Base-by-base conservation (phyloP, 2,888 invertebrate genomes). In the Tricholauxania praeusta region DNA sequence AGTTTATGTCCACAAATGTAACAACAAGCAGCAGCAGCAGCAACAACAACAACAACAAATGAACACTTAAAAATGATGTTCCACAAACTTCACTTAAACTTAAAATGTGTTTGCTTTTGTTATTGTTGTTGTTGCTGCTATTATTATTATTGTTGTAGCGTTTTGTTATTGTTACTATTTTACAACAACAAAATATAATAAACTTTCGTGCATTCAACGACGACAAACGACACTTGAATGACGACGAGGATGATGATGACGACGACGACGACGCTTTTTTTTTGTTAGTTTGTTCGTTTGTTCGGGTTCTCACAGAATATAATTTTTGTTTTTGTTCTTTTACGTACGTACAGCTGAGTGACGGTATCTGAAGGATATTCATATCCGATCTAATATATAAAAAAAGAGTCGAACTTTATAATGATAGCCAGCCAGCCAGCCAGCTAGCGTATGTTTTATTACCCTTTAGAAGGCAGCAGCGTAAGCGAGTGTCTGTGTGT, bases 311-410 rank as follows among this genome's bases (percentile, higher is more conserved):
- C 69, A 69, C 32, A 51, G 59, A 69, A 60, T 17, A 67, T 22
- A 53, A 48, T 63, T 63, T 49, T 63, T 75, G 75, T 78, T 74
- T 76, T 80, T 77, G 76, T 78, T 75, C 75, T 79, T 75, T 48
- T 63, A 49, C 48, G 64, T 64, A 57, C 57, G 32, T 59, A 57
- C 51, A 51, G 14, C 55, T 47, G 51, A 53, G 51, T 59, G 66
- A 70, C 65, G 72, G 55, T 70, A 62, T 63, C 55, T 51, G 72
- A 73, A 73, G 72, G 72, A 73, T 69, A 75, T 73, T 73, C 70
- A 55, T 53, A 60, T 62, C 14, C 47, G 52, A 52, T 65, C 57
- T 47, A 65, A 72, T 60, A 67, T 14, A 57, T n/a, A n/a, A n/a
- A 63, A 51, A 32, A 52, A 69, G 62, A 52, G 69, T 32, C 19